Evolutionary conservation across 2,797 vertebrate species (phyloP).

Genomic region (Gymnocypris eckloni): DNA sequence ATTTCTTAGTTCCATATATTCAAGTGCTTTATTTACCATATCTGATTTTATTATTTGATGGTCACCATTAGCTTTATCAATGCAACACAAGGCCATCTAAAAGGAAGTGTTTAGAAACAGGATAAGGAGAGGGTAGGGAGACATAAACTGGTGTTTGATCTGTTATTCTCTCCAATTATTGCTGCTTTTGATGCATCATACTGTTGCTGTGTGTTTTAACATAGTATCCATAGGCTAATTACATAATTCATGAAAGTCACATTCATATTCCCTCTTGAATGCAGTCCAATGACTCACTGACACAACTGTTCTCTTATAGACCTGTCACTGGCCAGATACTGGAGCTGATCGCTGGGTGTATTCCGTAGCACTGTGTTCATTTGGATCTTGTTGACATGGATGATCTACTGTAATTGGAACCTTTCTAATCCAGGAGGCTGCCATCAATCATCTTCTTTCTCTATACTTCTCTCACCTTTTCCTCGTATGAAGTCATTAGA

Average conservation of each 20-base stretch:
- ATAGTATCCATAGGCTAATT: constrained; percentile 41
- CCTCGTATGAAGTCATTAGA: constrained; percentile 18
- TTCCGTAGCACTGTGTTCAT: constrained; percentile 43
- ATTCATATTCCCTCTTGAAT: constrained; percentile 3
- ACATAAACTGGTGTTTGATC: not conserved
- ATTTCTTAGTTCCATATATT: not conserved
- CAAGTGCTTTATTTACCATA: not conserved
- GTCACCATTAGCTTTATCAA: not conserved
- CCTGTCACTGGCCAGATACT: constrained; percentile 37
- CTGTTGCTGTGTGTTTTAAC: constrained; percentile 27
- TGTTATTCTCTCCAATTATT: not conserved
- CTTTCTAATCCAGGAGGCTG: not conserved
- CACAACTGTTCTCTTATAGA: constrained; percentile 35
- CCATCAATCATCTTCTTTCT: constrained; percentile 31
- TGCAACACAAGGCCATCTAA: not conserved
- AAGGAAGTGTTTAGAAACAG: constrained; percentile 3
- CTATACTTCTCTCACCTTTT: constrained; percentile 8
- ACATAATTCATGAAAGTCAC: constrained; percentile 28
- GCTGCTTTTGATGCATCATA: constrained; percentile 52
- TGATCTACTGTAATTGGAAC: constrained; percentile 23
- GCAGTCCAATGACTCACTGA: constrained; percentile 36
- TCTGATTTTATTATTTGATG: not conserved
- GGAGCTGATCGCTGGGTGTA: constrained; percentile 18
- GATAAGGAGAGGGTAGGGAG: not conserved
- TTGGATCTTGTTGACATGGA: constrained; percentile 20